Base-by-base conservation (phyloP, 2,797 vertebrate species). In the Lepilemur ruficaudatus region DNA sequence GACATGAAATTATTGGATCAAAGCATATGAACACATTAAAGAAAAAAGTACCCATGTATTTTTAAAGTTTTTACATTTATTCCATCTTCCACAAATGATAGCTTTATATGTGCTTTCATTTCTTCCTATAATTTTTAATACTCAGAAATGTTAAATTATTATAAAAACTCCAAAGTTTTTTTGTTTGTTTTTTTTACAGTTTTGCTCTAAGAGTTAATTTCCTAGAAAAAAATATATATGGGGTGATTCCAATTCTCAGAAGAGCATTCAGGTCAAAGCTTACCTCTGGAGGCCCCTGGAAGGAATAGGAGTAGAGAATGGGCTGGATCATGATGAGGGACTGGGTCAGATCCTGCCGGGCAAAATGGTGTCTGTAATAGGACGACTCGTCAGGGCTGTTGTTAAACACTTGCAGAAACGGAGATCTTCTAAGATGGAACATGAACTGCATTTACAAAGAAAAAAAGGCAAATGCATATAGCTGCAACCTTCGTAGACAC, bases 321-420 rank as follows among this genome's bases (percentile, higher is more conserved):
- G 99, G 99, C 98, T 99, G 99, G 97, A 99, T 98, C 99, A 99
- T 99, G 97, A 99, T 99, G 91, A 99, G 99, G 14, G 99, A 99
- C 98, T 99, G 99, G 22, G 99, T 99, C 95, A 99, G 98, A 97
- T 99, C 99, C 98, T 99, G 99, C 83, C 99, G 98, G 96, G 99
- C 99, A 97, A 99, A 99, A 97, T 99, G 99, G 98, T 99, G 99
- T 78, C 99, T 99, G 96, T 99, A 99, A 79, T 99, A 99, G 0
- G 99, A 99, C 0, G 99, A 99, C 97, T 99, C 99, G 41, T 99
- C 99, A 0, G 99, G 99, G 86, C 99, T 99, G 98, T 99, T 99
- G 98, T 99, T 99, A 97, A 99, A 99, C 89, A 99, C 99, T 97
- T 99, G 99, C 93, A 99, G 99, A 99, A 99, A 99, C 0, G 99